Evolutionary conservation across 2,888 invertebrate species (phyloP).

Genomic region (Colostygia pectinataria): DNA sequence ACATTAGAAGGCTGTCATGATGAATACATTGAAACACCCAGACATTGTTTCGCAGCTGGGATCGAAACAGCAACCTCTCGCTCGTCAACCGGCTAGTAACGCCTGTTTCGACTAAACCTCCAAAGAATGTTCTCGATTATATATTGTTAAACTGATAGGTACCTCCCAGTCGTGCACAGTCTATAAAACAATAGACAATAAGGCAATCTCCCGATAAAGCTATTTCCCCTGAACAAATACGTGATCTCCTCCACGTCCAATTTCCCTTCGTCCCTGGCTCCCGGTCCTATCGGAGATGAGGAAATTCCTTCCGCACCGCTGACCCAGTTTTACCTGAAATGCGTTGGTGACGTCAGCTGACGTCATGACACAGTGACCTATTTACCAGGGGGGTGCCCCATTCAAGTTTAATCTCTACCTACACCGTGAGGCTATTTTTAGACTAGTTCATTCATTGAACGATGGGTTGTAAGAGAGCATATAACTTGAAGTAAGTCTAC

Average conservation of each 20-base stretch:
- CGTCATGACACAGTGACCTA: conserved; percentile 78
- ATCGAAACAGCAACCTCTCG: too few species aligned
- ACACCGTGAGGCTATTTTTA: conserved; percentile 62
- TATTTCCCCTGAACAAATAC: conserved; percentile 15
- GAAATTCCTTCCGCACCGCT: conserved; percentile 43
- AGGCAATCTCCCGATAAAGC: conserved; percentile 11
- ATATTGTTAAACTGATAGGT: too few species aligned
- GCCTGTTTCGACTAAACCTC: too few species aligned
- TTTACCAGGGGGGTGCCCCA: conserved; percentile 58
- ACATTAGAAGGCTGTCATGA: too few species aligned
- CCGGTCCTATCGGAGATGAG: conserved; percentile 15
- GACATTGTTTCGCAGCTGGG: too few species aligned
- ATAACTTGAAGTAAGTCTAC: too few species aligned
- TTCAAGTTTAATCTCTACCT: conserved; percentile 70
- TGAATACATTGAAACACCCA: too few species aligned
- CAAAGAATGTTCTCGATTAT: too few species aligned
- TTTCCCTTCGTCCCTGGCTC: conserved; percentile 11
- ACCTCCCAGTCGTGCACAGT: too few species aligned
- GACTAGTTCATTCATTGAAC: conserved; percentile 73
- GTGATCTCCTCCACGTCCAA: conserved; percentile 5
- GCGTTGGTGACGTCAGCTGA: conserved; percentile 69
- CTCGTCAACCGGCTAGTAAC: too few species aligned
- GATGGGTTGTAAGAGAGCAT: conserved; percentile 31
- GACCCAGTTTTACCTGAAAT: conserved; percentile 59
- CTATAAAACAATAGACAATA: background rate